Conservation (phyloP, 2,888 invertebrate genomes). For the Philopedon plagiatum region DNA sequence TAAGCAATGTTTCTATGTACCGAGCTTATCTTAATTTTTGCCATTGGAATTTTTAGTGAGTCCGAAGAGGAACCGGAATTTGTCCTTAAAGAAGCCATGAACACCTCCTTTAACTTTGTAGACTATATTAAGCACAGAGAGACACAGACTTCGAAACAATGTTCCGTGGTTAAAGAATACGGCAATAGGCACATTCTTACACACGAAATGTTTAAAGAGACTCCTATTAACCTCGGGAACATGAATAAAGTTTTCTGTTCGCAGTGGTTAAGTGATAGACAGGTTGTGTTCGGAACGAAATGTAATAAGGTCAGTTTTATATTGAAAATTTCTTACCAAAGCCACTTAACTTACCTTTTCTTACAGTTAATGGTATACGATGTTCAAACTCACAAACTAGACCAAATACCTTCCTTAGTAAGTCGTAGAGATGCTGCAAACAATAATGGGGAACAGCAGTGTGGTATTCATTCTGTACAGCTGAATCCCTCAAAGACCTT, state of each 20-base stretch:
- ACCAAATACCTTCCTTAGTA: conserved; percentile 89
- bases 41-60: conserved; percentile 44
- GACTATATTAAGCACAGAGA: conserved; percentile 88
- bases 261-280: conserved; percentile 94
- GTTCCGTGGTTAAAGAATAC: conserved; percentile 82
- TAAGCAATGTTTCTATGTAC: conserved; percentile 70
- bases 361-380: conserved; percentile 91
- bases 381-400: conserved; percentile 87
- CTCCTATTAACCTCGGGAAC: conserved; percentile 85
- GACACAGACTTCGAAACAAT: conserved; percentile 78
- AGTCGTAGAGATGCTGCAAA: conserved; percentile 72
- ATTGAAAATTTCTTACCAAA: conserved; percentile 9
- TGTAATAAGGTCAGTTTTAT: conserved; percentile 86
- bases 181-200: conserved; percentile 91
- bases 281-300: conserved; percentile 97
- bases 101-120: conserved; percentile 88
- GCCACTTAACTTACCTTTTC: conserved; percentile 4
- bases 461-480: conserved; percentile 94
- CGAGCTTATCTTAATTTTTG: too few species aligned
- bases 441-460: conserved; percentile 79
- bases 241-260: conserved; percentile 97
- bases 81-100: conserved; percentile 80
- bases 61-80: conserved; percentile 86
- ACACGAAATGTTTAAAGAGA: conserved; percentile 90
- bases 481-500: conserved; percentile 93